Conservation (phyloP, 2,113 vertebrate genomes). For the Lepisosteus osseus region DNA sequence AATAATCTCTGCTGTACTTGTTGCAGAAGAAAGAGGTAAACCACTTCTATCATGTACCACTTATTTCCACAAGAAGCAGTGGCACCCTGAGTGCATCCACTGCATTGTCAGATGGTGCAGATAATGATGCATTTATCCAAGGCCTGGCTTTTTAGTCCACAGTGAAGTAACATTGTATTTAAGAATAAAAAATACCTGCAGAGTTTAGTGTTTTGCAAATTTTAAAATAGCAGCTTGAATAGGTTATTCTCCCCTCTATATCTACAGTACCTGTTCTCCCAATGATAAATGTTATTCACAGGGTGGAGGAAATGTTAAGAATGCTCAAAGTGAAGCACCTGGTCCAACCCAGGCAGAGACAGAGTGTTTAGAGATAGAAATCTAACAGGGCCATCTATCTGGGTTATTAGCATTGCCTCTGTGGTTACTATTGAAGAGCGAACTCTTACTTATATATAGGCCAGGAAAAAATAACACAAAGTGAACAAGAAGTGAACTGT, state of each 20-base stretch:
- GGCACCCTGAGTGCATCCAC: neutral
- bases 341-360: constrained; percentile 66
- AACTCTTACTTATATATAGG: constrained; percentile 70
- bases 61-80: neutral
- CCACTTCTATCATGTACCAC: neutral
- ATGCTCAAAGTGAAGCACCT: constrained; percentile 69
- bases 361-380: constrained; percentile 69
- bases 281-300: constrained; percentile 76
- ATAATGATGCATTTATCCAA: too few species aligned
- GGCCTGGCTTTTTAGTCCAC: too few species aligned
- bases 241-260: constrained; percentile 9
- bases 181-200: too few species aligned
- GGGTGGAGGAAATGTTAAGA: constrained; percentile 62
- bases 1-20: too few species aligned
- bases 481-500: too few species aligned
- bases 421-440: constrained; percentile 62
- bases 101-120: too few species aligned
- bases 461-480: constrained; percentile 60
- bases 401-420: constrained; percentile 73
- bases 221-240: constrained; percentile 26
- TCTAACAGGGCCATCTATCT: constrained; percentile 77
- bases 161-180: too few species aligned
- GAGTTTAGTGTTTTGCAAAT: constrained; percentile 19
- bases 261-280: constrained; percentile 25
- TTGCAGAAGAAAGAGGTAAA: too few species aligned